Percentiles rank a stretch among this genome's conserved stretches.
These are phyloP conservation scores for Peromyscus californicus DNA, from an alignment of 2,113 vertebrate genomes.

Conservation along the genomic window DNA sequence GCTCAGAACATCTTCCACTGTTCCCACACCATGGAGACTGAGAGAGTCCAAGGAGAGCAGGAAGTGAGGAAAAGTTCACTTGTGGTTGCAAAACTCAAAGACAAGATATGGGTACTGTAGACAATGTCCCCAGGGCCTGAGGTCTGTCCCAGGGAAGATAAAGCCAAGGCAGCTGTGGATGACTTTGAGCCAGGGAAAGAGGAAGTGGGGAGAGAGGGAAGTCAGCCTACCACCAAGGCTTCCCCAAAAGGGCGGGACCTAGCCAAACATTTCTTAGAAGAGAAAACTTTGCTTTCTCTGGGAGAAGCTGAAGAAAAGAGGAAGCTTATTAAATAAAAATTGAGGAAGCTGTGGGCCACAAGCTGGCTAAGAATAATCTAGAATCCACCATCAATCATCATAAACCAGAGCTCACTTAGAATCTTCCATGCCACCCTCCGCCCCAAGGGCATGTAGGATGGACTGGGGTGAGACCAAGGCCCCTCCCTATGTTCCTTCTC, in stretches of 20 bases:
- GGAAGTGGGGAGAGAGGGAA: constrained; percentile 22
- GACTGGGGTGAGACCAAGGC: neutral
- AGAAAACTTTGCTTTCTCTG: constrained; percentile 5
- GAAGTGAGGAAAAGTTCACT: constrained; percentile 15
- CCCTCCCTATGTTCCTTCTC: neutral
- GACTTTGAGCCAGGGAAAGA: constrained; percentile 18
- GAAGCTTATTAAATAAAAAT: constrained; percentile 72
- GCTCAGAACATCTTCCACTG: neutral
- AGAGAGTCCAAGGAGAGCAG: constrained; percentile 22
- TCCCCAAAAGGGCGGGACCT: constrained; percentile 48
- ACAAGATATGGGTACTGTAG: neutral
- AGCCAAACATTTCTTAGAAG: constrained; percentile 58
- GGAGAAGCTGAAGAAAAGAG: constrained; percentile 64
- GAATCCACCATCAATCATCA: constrained; percentile 46
- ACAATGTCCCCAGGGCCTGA: neutral
- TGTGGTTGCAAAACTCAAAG: neutral
- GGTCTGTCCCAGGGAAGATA: neutral
- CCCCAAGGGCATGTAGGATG: neutral
- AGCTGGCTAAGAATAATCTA: neutral
- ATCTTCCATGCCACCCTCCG: neutral
- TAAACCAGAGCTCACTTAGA: constrained; percentile 42
- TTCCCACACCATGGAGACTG: neutral
- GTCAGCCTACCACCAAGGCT: neutral
- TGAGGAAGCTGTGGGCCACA: constrained; percentile 74
- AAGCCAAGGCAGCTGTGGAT: neutral